phyloP scores from a whole-genome alignment of 2,113 vertebrate species.

The Camelus bactrianus region DNA sequence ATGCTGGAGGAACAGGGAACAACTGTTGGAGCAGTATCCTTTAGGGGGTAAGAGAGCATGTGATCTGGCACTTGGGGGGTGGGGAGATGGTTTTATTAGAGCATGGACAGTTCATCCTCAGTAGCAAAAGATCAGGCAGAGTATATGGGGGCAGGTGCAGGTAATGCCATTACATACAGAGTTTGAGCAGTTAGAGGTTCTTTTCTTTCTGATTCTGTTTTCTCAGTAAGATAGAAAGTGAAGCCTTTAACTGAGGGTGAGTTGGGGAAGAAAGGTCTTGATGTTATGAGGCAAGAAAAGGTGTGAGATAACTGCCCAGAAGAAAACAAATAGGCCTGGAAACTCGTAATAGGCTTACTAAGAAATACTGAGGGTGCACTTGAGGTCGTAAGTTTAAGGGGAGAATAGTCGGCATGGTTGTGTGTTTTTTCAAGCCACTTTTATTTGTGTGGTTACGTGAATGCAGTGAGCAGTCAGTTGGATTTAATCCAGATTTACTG shows the following conservation, averaged over 20 bases:
- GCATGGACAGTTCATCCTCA: background rate
- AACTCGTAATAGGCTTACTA: slow-evolving; percentile 3
- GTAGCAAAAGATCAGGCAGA: background rate
- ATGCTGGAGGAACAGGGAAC: background rate
- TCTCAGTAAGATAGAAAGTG: background rate
- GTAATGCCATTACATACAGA: background rate
- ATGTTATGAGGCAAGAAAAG: background rate
- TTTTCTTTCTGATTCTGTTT: background rate
- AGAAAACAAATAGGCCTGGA: background rate
- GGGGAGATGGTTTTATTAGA: background rate
- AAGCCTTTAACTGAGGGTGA: background rate
- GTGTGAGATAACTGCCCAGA: background rate
- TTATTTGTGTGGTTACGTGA: background rate
- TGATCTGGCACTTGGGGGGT: background rate
- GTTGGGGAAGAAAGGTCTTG: background rate
- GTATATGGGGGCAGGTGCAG: too few relatives aligned
- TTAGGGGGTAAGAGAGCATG: background rate
- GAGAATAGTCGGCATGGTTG: background rate
- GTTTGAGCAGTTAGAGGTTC: background rate
- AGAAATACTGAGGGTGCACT: background rate
- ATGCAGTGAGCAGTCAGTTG: background rate
- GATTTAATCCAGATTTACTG: background rate
- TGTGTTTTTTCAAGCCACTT: slow-evolving; percentile 7
- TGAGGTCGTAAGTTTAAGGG: background rate
- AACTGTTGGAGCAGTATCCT: background rate